Evolutionary conservation across 2,113 vertebrate genomes (phyloP).

Genomic region (Pitta sordida): DNA sequence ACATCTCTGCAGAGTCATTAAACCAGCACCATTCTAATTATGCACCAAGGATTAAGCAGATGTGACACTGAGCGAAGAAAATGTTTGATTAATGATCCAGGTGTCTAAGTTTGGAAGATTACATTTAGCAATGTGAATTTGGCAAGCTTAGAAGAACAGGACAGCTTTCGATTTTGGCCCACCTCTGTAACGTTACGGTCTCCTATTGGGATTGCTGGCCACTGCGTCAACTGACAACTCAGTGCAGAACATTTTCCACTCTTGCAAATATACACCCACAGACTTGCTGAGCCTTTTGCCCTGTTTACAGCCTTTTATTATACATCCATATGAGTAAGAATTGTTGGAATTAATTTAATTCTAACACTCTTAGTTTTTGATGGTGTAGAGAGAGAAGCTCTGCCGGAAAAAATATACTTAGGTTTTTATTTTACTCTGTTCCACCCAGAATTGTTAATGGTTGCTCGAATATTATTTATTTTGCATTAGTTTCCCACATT

Average conservation of each 20-base stretch:
- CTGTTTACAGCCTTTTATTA: background rate
- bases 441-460: background rate
- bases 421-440: background rate
- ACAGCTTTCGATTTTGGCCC: background rate
- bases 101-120: conserved; percentile 14
- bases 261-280: background rate
- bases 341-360: background rate
- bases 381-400: background rate
- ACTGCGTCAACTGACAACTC: background rate
- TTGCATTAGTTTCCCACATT: background rate
- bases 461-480: background rate
- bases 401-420: background rate
- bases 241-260: background rate
- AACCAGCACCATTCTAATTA: conserved; percentile 31
- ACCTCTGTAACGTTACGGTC: background rate
- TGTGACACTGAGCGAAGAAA: background rate
- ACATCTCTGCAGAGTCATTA: conserved; percentile 24
- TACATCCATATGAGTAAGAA: background rate
- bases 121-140: background rate
- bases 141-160: background rate
- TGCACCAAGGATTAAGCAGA: conserved; percentile 30
- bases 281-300: background rate
- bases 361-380: background rate
- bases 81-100: conserved; percentile 36
- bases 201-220: background rate